Base-by-base conservation (phyloP, 2,888 invertebrate species). In the Eilema caniola region DNA sequence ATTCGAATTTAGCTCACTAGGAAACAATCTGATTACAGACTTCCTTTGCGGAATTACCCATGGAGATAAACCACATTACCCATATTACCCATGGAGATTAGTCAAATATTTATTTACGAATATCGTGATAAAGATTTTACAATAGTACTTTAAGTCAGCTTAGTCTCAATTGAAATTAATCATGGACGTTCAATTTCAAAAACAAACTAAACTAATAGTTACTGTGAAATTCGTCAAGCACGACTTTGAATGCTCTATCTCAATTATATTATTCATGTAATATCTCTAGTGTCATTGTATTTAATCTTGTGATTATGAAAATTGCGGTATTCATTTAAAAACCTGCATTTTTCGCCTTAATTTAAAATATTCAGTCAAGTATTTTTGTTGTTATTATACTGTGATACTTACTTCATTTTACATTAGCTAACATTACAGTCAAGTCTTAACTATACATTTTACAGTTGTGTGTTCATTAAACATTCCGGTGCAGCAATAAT, bases 401-500 rank as follows among this genome's bases (percentile, higher is more conserved):
- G 25, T 16, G 25, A 28, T 59, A 28, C 16, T 5, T n/a, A 12
- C 25, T 59, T 10, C 11, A 65, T 56, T 56, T 56, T n/a, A 37
- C 31, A 37, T 37, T 66, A 20, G 53, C 57, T 73, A 66, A 12
- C 37, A 59, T 24, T 67, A 62, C 20, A 66, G 4, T 47, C 20
- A 37, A 3, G n/a, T 63, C 70, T 62, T 60, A 73, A 74, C 82
- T 80, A 83, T 82, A 88, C 83, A 86, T 82, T 87, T 88, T 86
- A 89, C 84, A 86, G 83, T 84, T 88, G 88, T 90, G 74, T 86
- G 80, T 81, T 76, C 73, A 78, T 78, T 85, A 88, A 90, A 90
- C 86, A 89, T 82, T 81, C 81, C 83, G 77, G 76, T 81, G 83
- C 81, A 81, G 74, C 76, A 74, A n/a, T 70, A 76, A 71, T 82